Evolutionary conservation across 2,888 invertebrate genomes (phyloP), one percentile per base, ranked within the genome.

Genomic region (Dugesia japonica): DNA sequence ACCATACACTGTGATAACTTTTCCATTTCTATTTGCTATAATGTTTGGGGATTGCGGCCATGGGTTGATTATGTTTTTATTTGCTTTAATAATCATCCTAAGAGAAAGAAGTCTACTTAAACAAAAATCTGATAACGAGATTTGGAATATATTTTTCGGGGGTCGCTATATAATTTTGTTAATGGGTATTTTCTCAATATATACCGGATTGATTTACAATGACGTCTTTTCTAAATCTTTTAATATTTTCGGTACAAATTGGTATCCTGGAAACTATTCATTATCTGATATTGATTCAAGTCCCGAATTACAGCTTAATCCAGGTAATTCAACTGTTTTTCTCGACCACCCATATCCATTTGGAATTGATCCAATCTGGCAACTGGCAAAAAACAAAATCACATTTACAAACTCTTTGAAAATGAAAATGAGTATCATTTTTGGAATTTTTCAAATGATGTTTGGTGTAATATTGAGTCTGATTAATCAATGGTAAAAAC

Each of bases 31-130:
- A 82, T 97, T 97, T 86, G 92, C 94, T 79, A 90, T 97, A 81
- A 97, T 97, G 97, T 97, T 97, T 86, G 95, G 97, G 13, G 97
- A 98, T 87, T 86, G 90, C 78, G 97, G 97, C 0, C 97, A 98
- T 85, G 97, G 97, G 77, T 31, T 90, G 0, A 87, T 98, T 76
- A 93, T 98, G 93, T 89, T 91, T 72, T 84, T 89, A 1, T 94
- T 94, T 85, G 97, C 91, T 15, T 89, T 90, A 74, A 95, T 91
- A 91, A 92, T 98, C 90, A 78, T 78, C 20, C 26, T 78, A 23
- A 0, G 73, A 20, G 78, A 78, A 38, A 76, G 42, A 28, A 13
- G 31, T 15, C 28, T 78, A n/a, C 13, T 13, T 38, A 73, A 73
- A 73, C 20, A n/a, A 23, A 76, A 76, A 74, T 26, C 77, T 15